Evolutionary conservation across 2,113 vertebrate genomes (phyloP), one percentile per base, ranked within the genome.

Genomic region (Sylvia atricapilla): DNA sequence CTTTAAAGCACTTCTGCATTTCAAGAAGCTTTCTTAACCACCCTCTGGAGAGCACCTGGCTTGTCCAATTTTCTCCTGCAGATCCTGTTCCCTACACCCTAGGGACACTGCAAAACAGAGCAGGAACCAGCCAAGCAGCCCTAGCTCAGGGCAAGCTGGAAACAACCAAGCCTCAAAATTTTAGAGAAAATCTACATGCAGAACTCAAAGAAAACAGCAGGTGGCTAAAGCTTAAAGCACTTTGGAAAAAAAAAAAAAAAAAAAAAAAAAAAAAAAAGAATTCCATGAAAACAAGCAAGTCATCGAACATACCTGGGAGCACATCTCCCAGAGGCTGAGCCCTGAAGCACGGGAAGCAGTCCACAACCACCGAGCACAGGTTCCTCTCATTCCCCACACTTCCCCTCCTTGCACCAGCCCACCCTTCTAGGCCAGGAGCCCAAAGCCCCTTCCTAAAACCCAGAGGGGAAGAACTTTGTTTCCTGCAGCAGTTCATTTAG

Each of bases 241-340:
- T 53, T 33, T 5, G 1, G 1, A 49, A 35, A 55, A 64, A 44
- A 73, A 46, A 37, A 37, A 37, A 9, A 46, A 46, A 37, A 37
- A 37, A 9, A 46, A n/a, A n/a, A 49, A 35, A 55, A 64, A 44
- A 73, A 46, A 37, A 37, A 37, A 9, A 46, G 0, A 53, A 46
- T 1, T 63, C 21, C 20, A 3, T 13, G 10, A 70, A 46, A 93
- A 28, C 5, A 68, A 76, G 58, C 5, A 68, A 76, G 58, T 12
- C 24, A 35, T 5, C 27, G 47, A n/a, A 72, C 77, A 23, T 63
- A 95, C 95, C 95, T 74, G 96, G 93, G 74, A 97, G 10, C 62
- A 53, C 73, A 55, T 96, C 84, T 53, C 21, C 90, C 22, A 50
- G 21, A 55, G 88, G 50, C 76, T 63, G 85, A 8, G 63, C 13